Evolutionary conservation across 2,797 vertebrate genomes (phyloP).

Genomic region (Parotocinclus haroldoi): DNA sequence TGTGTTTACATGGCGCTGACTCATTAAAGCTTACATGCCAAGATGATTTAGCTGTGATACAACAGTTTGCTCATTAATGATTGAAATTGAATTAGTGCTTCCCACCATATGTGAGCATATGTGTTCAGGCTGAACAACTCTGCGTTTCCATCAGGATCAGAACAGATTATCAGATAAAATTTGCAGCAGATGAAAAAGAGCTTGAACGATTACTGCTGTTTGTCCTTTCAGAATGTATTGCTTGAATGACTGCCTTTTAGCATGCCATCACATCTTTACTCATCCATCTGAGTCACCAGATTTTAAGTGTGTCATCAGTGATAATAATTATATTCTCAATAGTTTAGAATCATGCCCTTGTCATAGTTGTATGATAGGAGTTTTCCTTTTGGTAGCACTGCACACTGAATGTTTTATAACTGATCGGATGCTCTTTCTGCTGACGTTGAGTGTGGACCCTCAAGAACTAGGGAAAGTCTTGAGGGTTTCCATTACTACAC

Average conservation of each 20-base stretch:
- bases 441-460: conserved; percentile 43
- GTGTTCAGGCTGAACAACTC: conserved; percentile 17
- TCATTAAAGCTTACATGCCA: conserved; percentile 6
- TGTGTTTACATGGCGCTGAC: conserved; percentile 28
- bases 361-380: background rate
- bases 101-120: conserved; percentile 12
- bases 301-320: conserved; percentile 9
- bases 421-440: conserved; percentile 38
- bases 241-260: conserved; percentile 13
- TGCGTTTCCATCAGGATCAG: conserved; percentile 21
- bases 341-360: too few species aligned
- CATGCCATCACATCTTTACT: conserved; percentile 5
- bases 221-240: conserved; percentile 18
- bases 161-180: conserved; percentile 17
- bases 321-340: background rate
- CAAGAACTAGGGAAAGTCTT: conserved; percentile 41
- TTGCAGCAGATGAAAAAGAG: conserved; percentile 9
- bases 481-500: conserved; percentile 45
- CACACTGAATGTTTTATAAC: conserved; percentile 1
- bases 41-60: conserved; percentile 6
- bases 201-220: conserved; percentile 10
- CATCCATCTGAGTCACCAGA: background rate
- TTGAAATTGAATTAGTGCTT: conserved; percentile 6
- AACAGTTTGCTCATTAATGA: conserved; percentile 14
- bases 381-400: background rate